Evolutionary conservation across 2,797 vertebrate genomes (phyloP), one percentile per base, ranked within the genome.

Genomic region (Danio choprae): DNA sequence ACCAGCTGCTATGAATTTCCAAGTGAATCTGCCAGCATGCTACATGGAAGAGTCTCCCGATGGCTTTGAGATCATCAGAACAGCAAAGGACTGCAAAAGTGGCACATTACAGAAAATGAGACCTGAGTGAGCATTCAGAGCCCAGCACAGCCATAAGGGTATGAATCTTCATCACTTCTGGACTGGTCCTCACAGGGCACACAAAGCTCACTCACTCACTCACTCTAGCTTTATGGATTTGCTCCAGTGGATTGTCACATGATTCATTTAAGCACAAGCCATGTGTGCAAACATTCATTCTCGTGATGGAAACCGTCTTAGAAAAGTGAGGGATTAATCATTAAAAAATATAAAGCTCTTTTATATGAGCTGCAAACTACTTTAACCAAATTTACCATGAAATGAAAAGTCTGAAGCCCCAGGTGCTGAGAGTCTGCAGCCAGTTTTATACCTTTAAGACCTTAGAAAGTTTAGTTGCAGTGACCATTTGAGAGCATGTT

Each of bases 101-200:
- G 74, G 55, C 74, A 80, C 70, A 84, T 82, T 86, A 85, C 44
- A 11, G 73, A 83, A 74, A 85, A 72, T 55, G 73, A 86, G 46
- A 77, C 68, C 65, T 76, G 80, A 72, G 29, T 58, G 60, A 75
- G 81, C 79, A 69, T 77, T 80, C 53, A 60, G 55, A 76, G 74
- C 53, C 77, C 41, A 29, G 64, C 18, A 58, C 68, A 62, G 65
- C 41, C 65, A 70, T 77, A 74, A 81, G 41, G 60, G 55, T 41
- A 81, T 74, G 65, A 62, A 82, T 83, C 83, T 81, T 74, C 65
- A 79, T 85, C 74, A 53, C 59, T 50, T 16, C 70, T 15, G 44
- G 44, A 62, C 43, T 59, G 55, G 55, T 73, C 70, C n/a, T 59
- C 41, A 62, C 40, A 81, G 80, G 67, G 38, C 74, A 80, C 74